Base-by-base conservation (phyloP, 2,113 vertebrate genomes). In the Callionymus lyra region DNA sequence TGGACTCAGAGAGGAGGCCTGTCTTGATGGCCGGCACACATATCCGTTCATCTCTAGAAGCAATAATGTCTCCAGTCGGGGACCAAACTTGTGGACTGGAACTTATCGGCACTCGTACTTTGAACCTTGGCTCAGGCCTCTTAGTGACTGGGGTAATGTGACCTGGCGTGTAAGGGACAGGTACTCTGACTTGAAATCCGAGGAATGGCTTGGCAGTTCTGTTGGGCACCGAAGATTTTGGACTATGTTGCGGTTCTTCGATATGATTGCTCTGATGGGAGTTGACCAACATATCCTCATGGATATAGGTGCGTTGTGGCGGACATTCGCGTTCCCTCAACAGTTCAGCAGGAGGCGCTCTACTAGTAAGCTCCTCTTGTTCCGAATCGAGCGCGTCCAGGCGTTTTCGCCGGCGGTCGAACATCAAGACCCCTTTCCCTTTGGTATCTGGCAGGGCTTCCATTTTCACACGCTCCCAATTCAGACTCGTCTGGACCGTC, bases 351-450 rank as follows among this genome's bases (percentile, higher is more conserved):
- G 77, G 64, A 47, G 63, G 40, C n/a, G 63, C 82, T 38, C 76
- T 72, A 44, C 54, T 59, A 52, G 82, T 87, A 58, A 85, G 67
- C 69, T 93, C 90, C 59, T 96, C 94, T 9, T 88, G 86, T 40
- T 92, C 87, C 0, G 89, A 88, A 1, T 84, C 51, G 34, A 96
- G 87, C 63, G 91, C 89, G 60, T 98, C 92, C 77, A 97, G 88
- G n/a, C 91, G 82, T 74, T 94, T 91, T 59, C 90, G 85, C 8
- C 91, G 83, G 67, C 84, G 87, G 45, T 85, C 92, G 76, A 99
- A 99, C 95, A 99, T 95, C 63, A 91, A 67, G 32, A 89, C 88
- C 12, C 95, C 95, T 56, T 97, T 99, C 56, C 94, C 95, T 46
- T 86, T 86, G 53, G 80, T 92, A 48, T 91, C 90, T 47, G 89